phyloP scores from a whole-genome alignment of 2,113 vertebrate genomes.

The Cyprinodon tularosa region DNA sequence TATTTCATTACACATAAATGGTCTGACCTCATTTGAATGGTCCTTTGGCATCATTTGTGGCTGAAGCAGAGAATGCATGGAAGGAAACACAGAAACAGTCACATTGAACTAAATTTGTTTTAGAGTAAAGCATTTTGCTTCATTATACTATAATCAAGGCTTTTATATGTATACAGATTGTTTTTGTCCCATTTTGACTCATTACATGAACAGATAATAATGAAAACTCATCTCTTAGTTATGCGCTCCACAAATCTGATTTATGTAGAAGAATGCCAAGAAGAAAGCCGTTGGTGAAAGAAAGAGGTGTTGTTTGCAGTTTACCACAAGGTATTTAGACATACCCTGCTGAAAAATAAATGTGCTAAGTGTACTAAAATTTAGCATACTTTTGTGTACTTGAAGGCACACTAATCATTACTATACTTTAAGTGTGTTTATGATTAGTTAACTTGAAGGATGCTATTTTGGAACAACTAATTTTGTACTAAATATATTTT shows the following conservation, averaged over 20 bases:
- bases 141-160: background rate
- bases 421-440: no score
- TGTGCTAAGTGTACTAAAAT: no score
- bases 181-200: no score
- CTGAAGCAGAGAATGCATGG: constrained; percentile 19
- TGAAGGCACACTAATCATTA: no score
- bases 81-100: constrained; percentile 8
- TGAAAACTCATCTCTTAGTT: background rate
- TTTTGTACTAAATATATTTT: no score
- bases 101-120: constrained; percentile 6
- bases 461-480: no score
- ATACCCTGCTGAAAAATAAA: no score
- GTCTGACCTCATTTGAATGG: constrained; percentile 13
- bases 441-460: no score
- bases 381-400: no score
- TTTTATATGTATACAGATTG: background rate
- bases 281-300: background rate
- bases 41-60: constrained; percentile 22
- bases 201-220: background rate
- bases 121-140: background rate
- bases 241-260: background rate
- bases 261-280: background rate
- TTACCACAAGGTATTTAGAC: no score
- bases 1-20: constrained; percentile 35
- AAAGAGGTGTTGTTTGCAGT: background rate